These are phyloP conservation scores for Hirundichthys speculiger DNA, from an alignment of 2,113 vertebrate genomes.

Conservation along the genomic window DNA sequence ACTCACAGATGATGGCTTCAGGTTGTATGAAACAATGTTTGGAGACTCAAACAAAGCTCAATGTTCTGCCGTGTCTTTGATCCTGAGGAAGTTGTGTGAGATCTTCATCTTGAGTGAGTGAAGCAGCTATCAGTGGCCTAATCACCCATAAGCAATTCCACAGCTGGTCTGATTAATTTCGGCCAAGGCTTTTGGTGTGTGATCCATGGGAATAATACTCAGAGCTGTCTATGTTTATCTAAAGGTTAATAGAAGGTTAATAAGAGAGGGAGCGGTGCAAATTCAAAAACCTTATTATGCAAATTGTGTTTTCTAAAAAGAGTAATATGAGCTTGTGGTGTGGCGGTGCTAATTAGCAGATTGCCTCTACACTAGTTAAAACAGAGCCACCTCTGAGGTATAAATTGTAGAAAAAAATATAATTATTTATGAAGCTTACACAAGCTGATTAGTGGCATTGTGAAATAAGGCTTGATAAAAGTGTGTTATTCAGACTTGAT, in stretches of 20 bases:
- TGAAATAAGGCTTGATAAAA: conserved; percentile 25
- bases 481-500: conserved; percentile 51
- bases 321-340: conserved; percentile 46
- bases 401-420: conserved; percentile 36
- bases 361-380: conserved; percentile 34
- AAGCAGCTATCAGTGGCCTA: conserved; percentile 65
- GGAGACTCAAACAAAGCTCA: conserved; percentile 7
- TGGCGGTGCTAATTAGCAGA: conserved; percentile 58
- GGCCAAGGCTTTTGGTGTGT: conserved; percentile 59
- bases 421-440: conserved; percentile 39
- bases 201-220: conserved; percentile 59
- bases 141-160: conserved; percentile 70
- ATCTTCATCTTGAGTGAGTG: conserved; percentile 53
- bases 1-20: conserved; percentile 11
- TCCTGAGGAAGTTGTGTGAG: conserved; percentile 29
- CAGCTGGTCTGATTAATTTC: conserved; percentile 73
- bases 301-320: conserved; percentile 64
- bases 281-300: conserved; percentile 73
- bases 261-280: conserved; percentile 66
- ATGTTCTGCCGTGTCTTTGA: conserved; percentile 20
- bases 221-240: conserved; percentile 71
- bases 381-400: conserved; percentile 40
- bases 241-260: conserved; percentile 84
- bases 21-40: conserved; percentile 9
- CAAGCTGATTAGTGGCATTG: conserved; percentile 31